A percentile compares a stretch with the other conserved stretches of the same genome.
phyloP scores from a whole-genome alignment of 2,888 invertebrate species.

The Drosophila suboccidentalis region DNA sequence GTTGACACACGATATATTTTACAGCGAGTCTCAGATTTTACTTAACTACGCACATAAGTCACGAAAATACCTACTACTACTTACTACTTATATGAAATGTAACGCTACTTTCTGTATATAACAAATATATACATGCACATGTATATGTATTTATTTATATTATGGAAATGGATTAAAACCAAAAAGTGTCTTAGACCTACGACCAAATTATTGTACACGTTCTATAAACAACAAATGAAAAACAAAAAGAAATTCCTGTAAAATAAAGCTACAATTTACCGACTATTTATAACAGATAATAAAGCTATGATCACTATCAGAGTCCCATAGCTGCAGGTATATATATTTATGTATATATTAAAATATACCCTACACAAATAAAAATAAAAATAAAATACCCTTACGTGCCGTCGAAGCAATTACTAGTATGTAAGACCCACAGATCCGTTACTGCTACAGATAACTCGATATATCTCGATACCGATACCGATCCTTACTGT shows the following conservation, averaged over 20 bases:
- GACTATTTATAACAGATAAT: slow-evolving; percentile 51
- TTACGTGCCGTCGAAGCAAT: slow-evolving; percentile 81
- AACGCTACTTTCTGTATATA: slow-evolving; percentile 70
- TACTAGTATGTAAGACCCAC: slow-evolving; percentile 80
- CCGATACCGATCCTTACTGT: slow-evolving; percentile 34
- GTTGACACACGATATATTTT: slow-evolving; percentile 52
- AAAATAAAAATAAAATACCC: slow-evolving; percentile 39
- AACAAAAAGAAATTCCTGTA: slow-evolving; percentile 56
- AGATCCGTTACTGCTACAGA: slow-evolving; percentile 44
- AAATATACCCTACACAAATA: slow-evolving; percentile 15
- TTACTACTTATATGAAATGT: slow-evolving; percentile 37
- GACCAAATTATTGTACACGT: slow-evolving; percentile 73
- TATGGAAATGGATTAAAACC: slow-evolving; percentile 68
- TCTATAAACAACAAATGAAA: slow-evolving; percentile 39
- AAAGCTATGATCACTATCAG: slow-evolving; percentile 38
- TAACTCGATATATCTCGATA: slow-evolving; percentile 33
- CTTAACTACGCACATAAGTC: slow-evolving; percentile 79
- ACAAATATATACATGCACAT: slow-evolving; percentile 51
- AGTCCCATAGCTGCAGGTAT: slow-evolving; percentile 31
- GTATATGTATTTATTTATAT: slow-evolving; percentile 57
- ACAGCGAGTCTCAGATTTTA: slow-evolving; percentile 80
- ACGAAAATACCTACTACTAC: slow-evolving; percentile 63
- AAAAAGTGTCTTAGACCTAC: slow-evolving; percentile 78
- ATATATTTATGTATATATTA: slow-evolving; percentile 19
- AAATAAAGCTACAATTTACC: slow-evolving; percentile 56